Conservation (phyloP, 1,140 invertebrate genomes). For the Drosophila murphyi region DNA sequence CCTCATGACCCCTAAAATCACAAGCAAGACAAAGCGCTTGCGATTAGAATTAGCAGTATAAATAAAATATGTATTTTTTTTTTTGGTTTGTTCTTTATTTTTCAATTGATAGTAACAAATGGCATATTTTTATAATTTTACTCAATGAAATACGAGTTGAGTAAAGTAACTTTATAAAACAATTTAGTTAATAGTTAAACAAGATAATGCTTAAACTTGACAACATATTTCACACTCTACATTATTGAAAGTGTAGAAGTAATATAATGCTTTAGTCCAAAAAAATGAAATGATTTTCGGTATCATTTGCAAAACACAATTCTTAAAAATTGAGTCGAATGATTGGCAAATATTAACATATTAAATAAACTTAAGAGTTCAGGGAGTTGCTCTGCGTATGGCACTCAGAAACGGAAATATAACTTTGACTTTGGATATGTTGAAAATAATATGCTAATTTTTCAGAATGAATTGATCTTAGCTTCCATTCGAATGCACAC, state of each 20-base stretch:
- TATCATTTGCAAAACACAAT: neutral
- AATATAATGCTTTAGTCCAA: neutral
- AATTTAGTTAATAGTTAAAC: neutral
- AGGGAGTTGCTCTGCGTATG: neutral
- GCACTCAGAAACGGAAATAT: neutral
- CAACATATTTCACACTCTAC: neutral
- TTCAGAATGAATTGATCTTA: too few species aligned
- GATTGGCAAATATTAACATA: conserved; percentile 5
- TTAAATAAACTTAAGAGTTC: neutral
- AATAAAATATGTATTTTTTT: neutral
- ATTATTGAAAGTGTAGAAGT: neutral
- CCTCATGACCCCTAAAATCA: conserved; percentile 31
- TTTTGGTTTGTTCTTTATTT: conserved; percentile 6
- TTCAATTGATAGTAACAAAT: neutral
- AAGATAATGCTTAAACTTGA: neutral
- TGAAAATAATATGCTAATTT: too few species aligned
- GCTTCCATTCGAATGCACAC: too few species aligned
- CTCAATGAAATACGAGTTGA: too few species aligned
- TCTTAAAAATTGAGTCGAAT: neutral
- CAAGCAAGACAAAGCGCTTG: conserved; percentile 8
- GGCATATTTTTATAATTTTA: neutral
- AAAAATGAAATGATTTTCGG: neutral
- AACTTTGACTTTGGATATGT: too few species aligned
- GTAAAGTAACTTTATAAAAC: too few species aligned
- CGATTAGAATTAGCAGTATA: conserved; percentile 6